phyloP scores from a whole-genome alignment of 2,113 vertebrate genomes.

The Grantiella picta region DNA sequence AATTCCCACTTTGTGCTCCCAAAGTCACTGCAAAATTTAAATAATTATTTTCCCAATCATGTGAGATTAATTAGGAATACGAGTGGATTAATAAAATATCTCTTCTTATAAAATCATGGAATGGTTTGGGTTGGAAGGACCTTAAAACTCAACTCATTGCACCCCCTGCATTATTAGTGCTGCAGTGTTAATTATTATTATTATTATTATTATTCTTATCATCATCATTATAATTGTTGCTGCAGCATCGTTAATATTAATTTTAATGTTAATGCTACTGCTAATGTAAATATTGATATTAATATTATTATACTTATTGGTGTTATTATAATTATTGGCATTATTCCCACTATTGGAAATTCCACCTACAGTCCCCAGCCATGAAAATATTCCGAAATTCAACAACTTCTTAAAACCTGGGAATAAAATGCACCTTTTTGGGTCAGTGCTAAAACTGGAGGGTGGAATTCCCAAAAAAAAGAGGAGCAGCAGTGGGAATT shows the following conservation, averaged over 20 bases:
- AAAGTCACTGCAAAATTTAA: background rate
- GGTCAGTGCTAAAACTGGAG: background rate
- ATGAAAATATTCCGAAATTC: background rate
- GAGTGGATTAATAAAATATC: background rate
- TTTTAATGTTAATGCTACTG: too few relatives aligned
- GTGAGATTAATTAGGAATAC: background rate
- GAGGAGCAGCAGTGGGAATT: accelerated
- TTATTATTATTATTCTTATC: too few relatives aligned
- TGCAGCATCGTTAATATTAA: background rate
- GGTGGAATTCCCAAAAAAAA: accelerated
- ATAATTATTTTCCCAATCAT: accelerated
- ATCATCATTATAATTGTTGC: too few relatives aligned
- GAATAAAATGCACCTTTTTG: accelerated
- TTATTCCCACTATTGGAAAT: background rate
- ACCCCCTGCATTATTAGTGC: background rate
- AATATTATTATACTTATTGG: too few relatives aligned
- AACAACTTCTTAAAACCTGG: background rate
- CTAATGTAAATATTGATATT: too few relatives aligned
- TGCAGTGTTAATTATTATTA: too few relatives aligned
- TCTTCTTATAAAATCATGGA: background rate
- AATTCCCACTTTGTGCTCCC: background rate
- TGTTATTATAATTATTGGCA: background rate
- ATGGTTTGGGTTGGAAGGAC: background rate
- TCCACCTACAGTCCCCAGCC: background rate
- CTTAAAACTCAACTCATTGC: background rate